A percentile compares a stretch with the other conserved stretches of the same genome.
Evolutionary conservation across 2,797 vertebrate species (phyloP).

Genomic region (Coccyzus lansbergi): DNA sequence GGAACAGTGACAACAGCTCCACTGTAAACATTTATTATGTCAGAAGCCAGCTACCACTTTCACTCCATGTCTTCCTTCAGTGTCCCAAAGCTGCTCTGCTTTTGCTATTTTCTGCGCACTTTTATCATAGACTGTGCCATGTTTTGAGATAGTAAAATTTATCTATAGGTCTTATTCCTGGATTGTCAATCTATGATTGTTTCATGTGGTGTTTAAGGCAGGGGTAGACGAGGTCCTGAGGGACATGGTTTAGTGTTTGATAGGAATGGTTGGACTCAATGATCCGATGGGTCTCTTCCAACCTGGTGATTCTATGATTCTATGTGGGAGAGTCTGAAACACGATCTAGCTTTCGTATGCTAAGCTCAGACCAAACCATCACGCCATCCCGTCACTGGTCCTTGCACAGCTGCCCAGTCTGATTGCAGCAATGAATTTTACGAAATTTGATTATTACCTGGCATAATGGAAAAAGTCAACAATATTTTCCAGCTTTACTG

Average conservation of each 20-base stretch:
- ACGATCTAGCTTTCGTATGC: accelerated
- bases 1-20: not conserved
- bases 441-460: not conserved
- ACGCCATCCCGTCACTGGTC: not conserved
- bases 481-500: not conserved
- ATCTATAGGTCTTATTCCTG: not conserved
- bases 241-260: no score
- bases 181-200: not conserved
- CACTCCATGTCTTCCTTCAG: not conserved
- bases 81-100: not conserved
- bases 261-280: no score
- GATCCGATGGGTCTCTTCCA: no score
- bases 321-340: not conserved
- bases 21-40: not conserved
- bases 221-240: no score
- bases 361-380: not conserved
- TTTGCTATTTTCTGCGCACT: not conserved
- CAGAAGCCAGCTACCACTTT: not conserved
- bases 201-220: no score
- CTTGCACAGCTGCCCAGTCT: not conserved
- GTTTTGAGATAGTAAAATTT: not conserved
- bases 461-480: not conserved
- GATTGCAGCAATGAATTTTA: not conserved
- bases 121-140: not conserved
- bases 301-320: not conserved